Percentiles rank a stretch among this genome's conserved stretches.
phyloP scores from a whole-genome alignment of 2,113 vertebrate genomes.

The Dipodomys merriami region DNA sequence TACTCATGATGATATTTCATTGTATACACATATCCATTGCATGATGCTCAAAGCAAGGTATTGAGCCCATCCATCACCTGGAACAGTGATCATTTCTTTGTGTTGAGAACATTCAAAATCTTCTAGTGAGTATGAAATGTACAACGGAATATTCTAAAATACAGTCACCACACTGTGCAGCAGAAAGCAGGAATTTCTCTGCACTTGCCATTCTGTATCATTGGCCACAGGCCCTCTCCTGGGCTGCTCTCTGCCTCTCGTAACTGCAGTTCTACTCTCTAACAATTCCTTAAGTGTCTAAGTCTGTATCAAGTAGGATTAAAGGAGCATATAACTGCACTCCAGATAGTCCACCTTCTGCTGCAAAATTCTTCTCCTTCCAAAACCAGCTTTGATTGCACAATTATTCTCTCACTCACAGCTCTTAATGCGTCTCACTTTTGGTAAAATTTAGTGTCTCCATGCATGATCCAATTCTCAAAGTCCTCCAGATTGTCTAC shows the following conservation, averaged over 20 bases:
- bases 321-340: neutral
- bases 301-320: neutral
- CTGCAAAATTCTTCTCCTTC: neutral
- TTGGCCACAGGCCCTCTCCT: too few species aligned
- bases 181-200: neutral
- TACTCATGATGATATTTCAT: too few species aligned
- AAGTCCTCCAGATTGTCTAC: neutral
- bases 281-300: neutral
- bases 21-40: neutral
- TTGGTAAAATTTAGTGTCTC: neutral
- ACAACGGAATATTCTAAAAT: neutral
- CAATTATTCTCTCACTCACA: neutral
- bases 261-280: too few species aligned
- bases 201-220: neutral
- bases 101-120: neutral
- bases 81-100: neutral
- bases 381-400: neutral
- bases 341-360: neutral
- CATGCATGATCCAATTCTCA: neutral
- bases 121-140: neutral
- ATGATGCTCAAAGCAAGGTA: neutral
- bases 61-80: neutral
- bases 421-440: neutral
- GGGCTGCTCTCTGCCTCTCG: neutral
- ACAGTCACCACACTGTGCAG: neutral